Conservation (phyloP, 2,797 vertebrate species). For the Ficedula albicollis region DNA sequence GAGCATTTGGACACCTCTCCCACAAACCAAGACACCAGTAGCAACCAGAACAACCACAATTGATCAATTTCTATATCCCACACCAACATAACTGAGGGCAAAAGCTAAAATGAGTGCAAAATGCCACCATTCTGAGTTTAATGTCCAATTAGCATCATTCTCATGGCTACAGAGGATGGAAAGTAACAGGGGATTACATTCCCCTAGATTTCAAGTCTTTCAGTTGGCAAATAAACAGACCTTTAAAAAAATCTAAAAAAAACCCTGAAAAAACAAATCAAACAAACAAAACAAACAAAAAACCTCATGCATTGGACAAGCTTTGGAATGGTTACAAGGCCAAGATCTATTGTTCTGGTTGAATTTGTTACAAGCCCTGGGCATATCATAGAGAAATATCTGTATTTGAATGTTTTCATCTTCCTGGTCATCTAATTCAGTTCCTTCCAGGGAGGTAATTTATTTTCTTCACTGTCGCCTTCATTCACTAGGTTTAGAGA, state of each 20-base stretch:
- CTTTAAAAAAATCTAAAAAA: neutral
- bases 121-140: neutral
- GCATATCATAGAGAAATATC: neutral
- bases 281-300: neutral
- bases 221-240: neutral
- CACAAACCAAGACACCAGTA: neutral
- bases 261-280: rapidly evolving
- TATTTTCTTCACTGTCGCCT: neutral
- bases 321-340: neutral
- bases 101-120: neutral
- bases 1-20: neutral
- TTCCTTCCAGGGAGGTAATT: neutral
- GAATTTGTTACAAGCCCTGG: neutral
- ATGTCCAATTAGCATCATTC: neutral
- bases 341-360: neutral
- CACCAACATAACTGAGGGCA: neutral
- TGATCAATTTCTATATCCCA: neutral
- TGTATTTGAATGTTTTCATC: slow-evolving; percentile 3
- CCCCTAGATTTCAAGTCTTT: neutral
- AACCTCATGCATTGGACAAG: neutral
- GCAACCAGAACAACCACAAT: neutral
- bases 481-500: neutral
- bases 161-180: neutral
- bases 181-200: neutral
- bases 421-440: neutral